These are phyloP conservation scores for Biston betularia DNA, from an alignment of 2,888 invertebrate species.

Conservation along the genomic window DNA sequence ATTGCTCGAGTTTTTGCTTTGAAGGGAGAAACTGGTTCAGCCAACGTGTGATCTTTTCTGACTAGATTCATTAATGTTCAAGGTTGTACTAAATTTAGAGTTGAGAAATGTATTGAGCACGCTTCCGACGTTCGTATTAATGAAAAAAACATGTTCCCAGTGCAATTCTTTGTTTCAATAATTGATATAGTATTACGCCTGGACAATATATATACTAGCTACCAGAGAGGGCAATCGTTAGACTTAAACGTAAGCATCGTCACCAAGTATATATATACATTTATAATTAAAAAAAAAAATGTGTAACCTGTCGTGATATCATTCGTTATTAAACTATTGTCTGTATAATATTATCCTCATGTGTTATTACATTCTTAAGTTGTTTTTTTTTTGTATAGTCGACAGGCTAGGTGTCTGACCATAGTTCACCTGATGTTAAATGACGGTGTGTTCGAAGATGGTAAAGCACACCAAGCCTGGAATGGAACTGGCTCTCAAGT, in stretches of 20 bases:
- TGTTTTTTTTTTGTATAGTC: too few relatives aligned
- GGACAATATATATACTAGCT: neutral
- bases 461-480: too few relatives aligned
- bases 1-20: too few relatives aligned
- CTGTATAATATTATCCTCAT: neutral
- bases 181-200: neutral
- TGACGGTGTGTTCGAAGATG: too few relatives aligned
- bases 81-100: neutral
- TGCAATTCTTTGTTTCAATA: neutral
- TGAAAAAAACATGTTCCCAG: neutral
- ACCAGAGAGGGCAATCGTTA: neutral
- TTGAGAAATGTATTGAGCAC: too few relatives aligned
- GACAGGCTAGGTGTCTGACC: too few relatives aligned
- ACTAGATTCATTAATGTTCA: neutral
- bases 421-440: too few relatives aligned
- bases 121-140: neutral
- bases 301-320: neutral
- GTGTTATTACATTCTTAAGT: too few relatives aligned
- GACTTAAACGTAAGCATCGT: neutral
- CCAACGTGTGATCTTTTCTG: conserved; percentile 9
- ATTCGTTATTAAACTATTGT: neutral
- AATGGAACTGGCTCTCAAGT: too few relatives aligned
- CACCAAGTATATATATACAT: neutral
- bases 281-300: neutral
- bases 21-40: neutral